Evolutionary conservation across 92 coral and sea anemone genomes (phyloP), one percentile per base, ranked within the genome.

Genomic region (Palythoa caribaeorum): DNA sequence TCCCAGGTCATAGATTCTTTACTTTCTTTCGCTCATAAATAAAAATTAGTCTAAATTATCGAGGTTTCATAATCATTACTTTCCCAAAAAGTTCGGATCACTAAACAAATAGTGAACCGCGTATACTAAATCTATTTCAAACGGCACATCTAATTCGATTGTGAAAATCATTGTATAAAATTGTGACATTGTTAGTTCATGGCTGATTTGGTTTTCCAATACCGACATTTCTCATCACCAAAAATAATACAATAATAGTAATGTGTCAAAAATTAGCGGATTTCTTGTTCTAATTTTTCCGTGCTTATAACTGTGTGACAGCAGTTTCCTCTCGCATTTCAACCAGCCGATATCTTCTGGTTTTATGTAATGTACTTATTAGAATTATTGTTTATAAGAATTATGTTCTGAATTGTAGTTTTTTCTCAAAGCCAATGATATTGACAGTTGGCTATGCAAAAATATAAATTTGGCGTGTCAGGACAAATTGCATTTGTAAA

Each of bases 401-500:
- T 4, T 44, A 44, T 44, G 50, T 47, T 10, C 14, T 70, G 15
- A 70, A 38, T 36, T 28, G 36, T 6, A 36, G 47, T 2, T 28
- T 70, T 70, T 6, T 70, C 36, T 6, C 75, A 16, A 28, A 70
- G 36, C 38, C 37, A 12, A 10, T 8, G 16, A 70, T 35, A 36
- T 9, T 13, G 38, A 70, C 40, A 36, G 36, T 20, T 11, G n/a
- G 6, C 38, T 8, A 3, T 3, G 75, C 12, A 28, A 70, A 12
- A 70, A 70, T 20, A 9, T 36, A 15, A 11, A 11, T 47, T 81
- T 47, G 65, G 40, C 75, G 20, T 47, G 60, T 81, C 47, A 5
- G 74, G 48, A 76, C 16, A 81, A 66, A 81, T 47, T 66, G 21
- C 66, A 48, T 44, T 47, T 16, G 59, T 63, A 59, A 60, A 39